A percentile compares a stretch with the other conserved stretches of the same genome.
These are phyloP conservation scores for Pangasius larnaudii DNA, from an alignment of 2,797 vertebrate species.

Conservation along the genomic window DNA sequence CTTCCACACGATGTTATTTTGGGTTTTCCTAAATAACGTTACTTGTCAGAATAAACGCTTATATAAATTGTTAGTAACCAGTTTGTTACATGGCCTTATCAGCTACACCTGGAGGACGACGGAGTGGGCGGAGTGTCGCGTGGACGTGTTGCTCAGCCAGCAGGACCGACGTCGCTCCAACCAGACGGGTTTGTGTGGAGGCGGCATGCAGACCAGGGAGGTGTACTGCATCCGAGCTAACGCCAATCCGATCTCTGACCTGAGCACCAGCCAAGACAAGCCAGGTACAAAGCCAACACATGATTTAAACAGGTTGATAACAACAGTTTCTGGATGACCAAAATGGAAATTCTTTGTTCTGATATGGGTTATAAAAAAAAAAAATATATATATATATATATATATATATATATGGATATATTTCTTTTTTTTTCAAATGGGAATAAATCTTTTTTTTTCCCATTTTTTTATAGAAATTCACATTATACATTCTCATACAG, in stretches of 20 bases:
- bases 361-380: not conserved
- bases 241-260: conserved; percentile 83
- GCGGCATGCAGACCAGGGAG: conserved; percentile 89
- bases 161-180: conserved; percentile 92
- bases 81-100: conserved; percentile 10
- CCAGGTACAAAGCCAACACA: conserved; percentile 75
- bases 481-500: not conserved
- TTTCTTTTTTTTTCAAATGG: not conserved
- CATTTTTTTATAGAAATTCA: not conserved
- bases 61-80: not conserved
- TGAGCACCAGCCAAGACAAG: conserved; percentile 79
- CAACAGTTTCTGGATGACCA: not conserved
- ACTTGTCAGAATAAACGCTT: not conserved
- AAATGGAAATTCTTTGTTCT: not conserved
- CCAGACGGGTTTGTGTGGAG: conserved; percentile 90
- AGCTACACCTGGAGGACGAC: conserved; percentile 91
- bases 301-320: not conserved
- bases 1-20: not conserved
- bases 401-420: not conserved
- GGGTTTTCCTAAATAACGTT: not conserved
- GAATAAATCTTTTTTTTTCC: not conserved
- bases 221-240: conserved; percentile 88
- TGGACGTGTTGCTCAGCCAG: conserved; percentile 89
- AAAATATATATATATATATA: not conserved
- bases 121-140: conserved; percentile 92